Conservation (phyloP, 1,140 invertebrate genomes). For the Olivierus martensii region DNA sequence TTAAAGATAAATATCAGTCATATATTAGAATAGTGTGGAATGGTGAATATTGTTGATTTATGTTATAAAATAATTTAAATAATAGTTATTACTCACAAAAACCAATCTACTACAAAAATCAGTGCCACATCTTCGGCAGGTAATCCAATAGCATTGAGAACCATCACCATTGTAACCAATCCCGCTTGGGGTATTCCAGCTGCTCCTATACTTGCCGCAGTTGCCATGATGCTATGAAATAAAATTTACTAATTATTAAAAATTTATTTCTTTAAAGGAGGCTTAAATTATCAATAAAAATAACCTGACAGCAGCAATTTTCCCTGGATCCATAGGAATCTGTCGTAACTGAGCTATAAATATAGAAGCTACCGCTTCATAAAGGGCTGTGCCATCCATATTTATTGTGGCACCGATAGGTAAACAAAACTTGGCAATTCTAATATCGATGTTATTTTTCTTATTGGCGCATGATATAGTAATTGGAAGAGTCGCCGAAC, state of each 20-base stretch:
- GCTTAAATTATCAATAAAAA: too few relatives aligned
- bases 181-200: constrained; percentile 93
- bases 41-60: neutral
- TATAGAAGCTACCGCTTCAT: constrained; percentile 86
- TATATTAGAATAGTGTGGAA: too few relatives aligned
- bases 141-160: constrained; percentile 80
- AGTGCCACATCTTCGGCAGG: constrained; percentile 80
- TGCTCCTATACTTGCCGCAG: constrained; percentile 87
- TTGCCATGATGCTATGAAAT: constrained; percentile 64
- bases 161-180: constrained; percentile 91
- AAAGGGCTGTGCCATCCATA: constrained; percentile 89
- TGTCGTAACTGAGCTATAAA: constrained; percentile 82
- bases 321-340: constrained; percentile 56
- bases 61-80: neutral
- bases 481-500: constrained; percentile 31
- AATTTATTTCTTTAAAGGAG: too few relatives aligned
- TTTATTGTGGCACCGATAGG: constrained; percentile 90
- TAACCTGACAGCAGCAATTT: constrained; percentile 79
- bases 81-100: constrained; percentile 90
- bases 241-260: neutral
- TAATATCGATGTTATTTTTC: constrained; percentile 34
- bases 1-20: too few relatives aligned
- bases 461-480: constrained; percentile 43
- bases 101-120: constrained; percentile 92
- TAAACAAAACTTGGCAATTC: constrained; percentile 52